Base-by-base conservation (phyloP, 1,140 invertebrate species). In the Bradysia coprophila region DNA sequence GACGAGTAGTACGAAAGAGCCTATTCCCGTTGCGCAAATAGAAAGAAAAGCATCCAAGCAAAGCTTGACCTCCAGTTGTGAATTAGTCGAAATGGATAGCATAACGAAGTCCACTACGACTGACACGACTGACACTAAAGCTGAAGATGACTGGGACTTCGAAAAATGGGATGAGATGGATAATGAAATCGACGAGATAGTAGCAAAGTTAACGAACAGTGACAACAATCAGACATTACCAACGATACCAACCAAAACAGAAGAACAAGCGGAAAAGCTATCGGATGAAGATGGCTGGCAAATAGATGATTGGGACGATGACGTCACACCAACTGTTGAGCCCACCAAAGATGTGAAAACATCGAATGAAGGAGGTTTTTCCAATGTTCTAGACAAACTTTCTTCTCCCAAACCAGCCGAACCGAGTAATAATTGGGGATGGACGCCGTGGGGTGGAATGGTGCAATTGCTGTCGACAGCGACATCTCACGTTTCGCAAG, bases 401-500 rank as follows among this genome's bases (percentile, higher is more conserved):
- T n/a, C 13, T 43, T 19, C 36, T 34, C 28, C 38, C 40, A 23
- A 23, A 8, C 18, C 10, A 23, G n/a, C n/a, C n/a, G n/a, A n/a
- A n/a, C n/a, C n/a, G n/a, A n/a, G n/a, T 11, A 56, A 21, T 28
- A 42, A 52, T 39, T 32, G 49, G 53, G 20, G 48, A 57, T 79
- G 76, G 76, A 65, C 65, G 38, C 57, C 64, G 21, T 83, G 81
- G 73, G 76, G 80, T 44, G 76, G 73, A 41, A 73, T 84, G 11
- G 71, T 75, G 34, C 78, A 81, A 0, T 55, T 89, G 3, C 54
- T 88, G 15, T 78, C 71, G 44, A 75, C 77, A 15, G 84, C 84
- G 3, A 72, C 81, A 1, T 77, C 55, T 48, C 80, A 84, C 55
- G 79, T 89, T 10, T 79, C 75, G 46, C 81, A 81, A 50, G 76